phyloP scores from a whole-genome alignment of 2,888 invertebrate species.

The Drosophila diplacantha region DNA sequence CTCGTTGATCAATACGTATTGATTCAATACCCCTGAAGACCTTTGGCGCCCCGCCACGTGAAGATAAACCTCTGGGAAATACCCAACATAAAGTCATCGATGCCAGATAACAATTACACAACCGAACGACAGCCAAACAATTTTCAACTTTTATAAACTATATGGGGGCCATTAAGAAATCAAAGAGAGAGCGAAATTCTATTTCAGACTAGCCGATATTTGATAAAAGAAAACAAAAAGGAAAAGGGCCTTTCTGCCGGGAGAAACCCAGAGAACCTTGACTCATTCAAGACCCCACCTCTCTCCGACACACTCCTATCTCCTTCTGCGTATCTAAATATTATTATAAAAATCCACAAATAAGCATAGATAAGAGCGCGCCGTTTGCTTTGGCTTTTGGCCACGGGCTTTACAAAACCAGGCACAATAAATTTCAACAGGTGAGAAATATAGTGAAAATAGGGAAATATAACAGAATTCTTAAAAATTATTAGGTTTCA shows the following conservation, averaged over 20 bases:
- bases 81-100: slow-evolving; percentile 20
- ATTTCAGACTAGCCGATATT: not conserved
- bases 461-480: not conserved
- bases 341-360: slow-evolving; percentile 50
- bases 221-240: not conserved
- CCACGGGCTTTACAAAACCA: slow-evolving; percentile 8
- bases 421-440: slow-evolving; percentile 9
- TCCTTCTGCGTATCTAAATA: slow-evolving; percentile 36
- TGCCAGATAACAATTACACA: slow-evolving; percentile 24
- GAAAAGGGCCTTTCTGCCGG: not conserved
- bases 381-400: slow-evolving; percentile 24
- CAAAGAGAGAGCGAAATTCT: slow-evolving; percentile 10
- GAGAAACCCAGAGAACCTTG: slow-evolving; percentile 34
- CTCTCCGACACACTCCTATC: slow-evolving; percentile 7
- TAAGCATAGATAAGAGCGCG: slow-evolving; percentile 51
- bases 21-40: not conserved
- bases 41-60: slow-evolving; percentile 14
- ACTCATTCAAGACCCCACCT: slow-evolving; percentile 23
- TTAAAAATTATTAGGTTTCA: not conserved
- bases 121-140: slow-evolving; percentile 12
- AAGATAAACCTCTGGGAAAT: slow-evolving; percentile 24
- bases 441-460: slow-evolving; percentile 1
- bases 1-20: slow-evolving; percentile 1
- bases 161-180: slow-evolving; percentile 9
- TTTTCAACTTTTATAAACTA: slow-evolving; percentile 2